Conservation (phyloP, 2,888 invertebrate genomes). For the Drosophila neonasuta region DNA sequence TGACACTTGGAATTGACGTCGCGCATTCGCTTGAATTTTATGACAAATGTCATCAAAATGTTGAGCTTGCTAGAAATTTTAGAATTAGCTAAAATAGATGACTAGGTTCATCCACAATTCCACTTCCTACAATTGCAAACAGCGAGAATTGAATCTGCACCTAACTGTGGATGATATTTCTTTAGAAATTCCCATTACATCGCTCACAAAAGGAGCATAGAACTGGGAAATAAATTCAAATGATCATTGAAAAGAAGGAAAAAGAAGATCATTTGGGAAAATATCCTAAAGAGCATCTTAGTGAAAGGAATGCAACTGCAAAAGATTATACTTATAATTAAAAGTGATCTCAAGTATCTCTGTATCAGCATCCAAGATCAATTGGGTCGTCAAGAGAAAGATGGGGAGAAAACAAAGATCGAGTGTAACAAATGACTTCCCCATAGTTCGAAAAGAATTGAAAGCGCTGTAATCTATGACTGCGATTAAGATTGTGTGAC, state of each 20-base stretch:
- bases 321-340: neutral
- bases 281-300: too few species aligned
- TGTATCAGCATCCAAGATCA: neutral
- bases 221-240: neutral
- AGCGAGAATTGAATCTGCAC: conserved; percentile 1
- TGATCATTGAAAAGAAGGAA: too few species aligned
- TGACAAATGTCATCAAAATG: conserved; percentile 60
- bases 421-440: conserved; percentile 12
- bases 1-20: conserved; percentile 62
- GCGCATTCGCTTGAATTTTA: conserved; percentile 55
- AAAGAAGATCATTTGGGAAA: neutral
- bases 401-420: neutral
- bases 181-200: neutral
- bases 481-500: neutral
- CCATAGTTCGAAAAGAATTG: neutral
- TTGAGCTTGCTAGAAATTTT: conserved; percentile 39
- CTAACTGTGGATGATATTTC: conserved; percentile 11
- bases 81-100: conserved; percentile 29
- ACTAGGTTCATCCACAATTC: conserved; percentile 15
- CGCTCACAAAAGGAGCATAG: neutral
- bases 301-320: too few species aligned
- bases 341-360: neutral
- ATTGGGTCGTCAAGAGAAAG: neutral
- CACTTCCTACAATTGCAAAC: conserved; percentile 28
- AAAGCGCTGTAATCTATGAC: conserved; percentile 2